Conservation (phyloP, 2,888 invertebrate species). For the Molorchus minor region DNA sequence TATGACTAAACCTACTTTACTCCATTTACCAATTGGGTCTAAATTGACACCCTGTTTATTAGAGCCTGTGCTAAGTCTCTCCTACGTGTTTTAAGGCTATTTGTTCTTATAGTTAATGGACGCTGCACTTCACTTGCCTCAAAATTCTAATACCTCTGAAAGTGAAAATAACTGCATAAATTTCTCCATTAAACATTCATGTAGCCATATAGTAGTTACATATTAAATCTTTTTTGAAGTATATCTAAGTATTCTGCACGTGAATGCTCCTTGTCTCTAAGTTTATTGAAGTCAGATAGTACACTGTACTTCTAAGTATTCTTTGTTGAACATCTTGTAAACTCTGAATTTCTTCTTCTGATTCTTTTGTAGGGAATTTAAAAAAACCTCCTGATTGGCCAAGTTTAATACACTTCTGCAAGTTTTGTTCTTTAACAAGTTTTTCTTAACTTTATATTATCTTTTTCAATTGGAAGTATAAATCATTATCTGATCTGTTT, state of each 20-base stretch:
- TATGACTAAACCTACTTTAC: slow-evolving; percentile 95
- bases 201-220: slow-evolving; percentile 97
- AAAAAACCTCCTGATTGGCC: slow-evolving; percentile 77
- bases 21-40: slow-evolving; percentile 98
- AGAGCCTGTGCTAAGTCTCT: slow-evolving; percentile 93
- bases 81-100: slow-evolving; percentile 91
- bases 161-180: slow-evolving; percentile 90
- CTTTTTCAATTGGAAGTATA: slow-evolving; percentile 88
- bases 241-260: slow-evolving; percentile 86
- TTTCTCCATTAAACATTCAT: slow-evolving; percentile 92
- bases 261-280: slow-evolving; percentile 74
- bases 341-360: slow-evolving; percentile 75
- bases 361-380: slow-evolving; percentile 82
- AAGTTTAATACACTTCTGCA: slow-evolving; percentile 86
- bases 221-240: slow-evolving; percentile 83
- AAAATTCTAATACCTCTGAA: slow-evolving; percentile 90
- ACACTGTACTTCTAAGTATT: slow-evolving; percentile 87
- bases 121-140: slow-evolving; percentile 96
- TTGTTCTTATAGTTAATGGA: slow-evolving; percentile 95
- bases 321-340: slow-evolving; percentile 88
- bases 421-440: slow-evolving; percentile 74
- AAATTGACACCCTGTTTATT: slow-evolving; percentile 97
- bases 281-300: slow-evolving; percentile 79
- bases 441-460: slow-evolving; percentile 80
- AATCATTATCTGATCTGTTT: slow-evolving; percentile 68